Evolutionary conservation across 2,113 vertebrate species (phyloP).

Genomic region (Aptenodytes patagonicus): DNA sequence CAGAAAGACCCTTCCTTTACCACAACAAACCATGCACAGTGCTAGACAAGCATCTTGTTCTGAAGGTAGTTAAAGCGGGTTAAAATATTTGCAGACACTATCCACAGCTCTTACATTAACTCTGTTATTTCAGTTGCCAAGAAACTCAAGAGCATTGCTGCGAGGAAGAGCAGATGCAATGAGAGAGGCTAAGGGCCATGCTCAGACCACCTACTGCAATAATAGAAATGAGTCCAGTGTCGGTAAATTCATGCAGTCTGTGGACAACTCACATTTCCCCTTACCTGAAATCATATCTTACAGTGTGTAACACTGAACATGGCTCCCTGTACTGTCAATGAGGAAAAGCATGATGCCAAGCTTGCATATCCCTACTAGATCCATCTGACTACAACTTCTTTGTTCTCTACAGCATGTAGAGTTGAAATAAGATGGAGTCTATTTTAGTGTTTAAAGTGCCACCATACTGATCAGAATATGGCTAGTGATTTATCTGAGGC

Average conservation of each 20-base stretch:
- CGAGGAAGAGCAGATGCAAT: not conserved
- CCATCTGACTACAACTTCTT: not conserved
- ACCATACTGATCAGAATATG: not conserved
- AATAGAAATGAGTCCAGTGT: not conserved
- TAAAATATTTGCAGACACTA: not conserved
- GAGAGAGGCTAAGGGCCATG: not conserved
- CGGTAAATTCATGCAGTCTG: not conserved
- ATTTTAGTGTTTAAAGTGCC: not conserved
- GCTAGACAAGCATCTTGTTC: not conserved
- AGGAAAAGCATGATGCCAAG: not conserved
- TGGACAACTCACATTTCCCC: not conserved
- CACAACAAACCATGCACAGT: not conserved
- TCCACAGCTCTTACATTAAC: not conserved
- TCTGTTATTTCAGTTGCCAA: not conserved
- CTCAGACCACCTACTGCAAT: not conserved
- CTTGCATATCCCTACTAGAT: not conserved
- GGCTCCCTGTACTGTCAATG: not conserved
- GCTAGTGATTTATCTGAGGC: not conserved
- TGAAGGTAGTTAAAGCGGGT: not conserved
- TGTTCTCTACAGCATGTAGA: not conserved
- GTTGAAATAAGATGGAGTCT: not conserved
- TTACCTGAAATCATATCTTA: not conserved
- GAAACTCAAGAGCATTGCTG: not conserved
- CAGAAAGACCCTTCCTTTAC: not conserved
- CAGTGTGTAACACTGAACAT: not conserved